These are phyloP conservation scores for Tupaia chinensis DNA, from an alignment of 2,113 vertebrate genomes.

Conservation along the genomic window DNA sequence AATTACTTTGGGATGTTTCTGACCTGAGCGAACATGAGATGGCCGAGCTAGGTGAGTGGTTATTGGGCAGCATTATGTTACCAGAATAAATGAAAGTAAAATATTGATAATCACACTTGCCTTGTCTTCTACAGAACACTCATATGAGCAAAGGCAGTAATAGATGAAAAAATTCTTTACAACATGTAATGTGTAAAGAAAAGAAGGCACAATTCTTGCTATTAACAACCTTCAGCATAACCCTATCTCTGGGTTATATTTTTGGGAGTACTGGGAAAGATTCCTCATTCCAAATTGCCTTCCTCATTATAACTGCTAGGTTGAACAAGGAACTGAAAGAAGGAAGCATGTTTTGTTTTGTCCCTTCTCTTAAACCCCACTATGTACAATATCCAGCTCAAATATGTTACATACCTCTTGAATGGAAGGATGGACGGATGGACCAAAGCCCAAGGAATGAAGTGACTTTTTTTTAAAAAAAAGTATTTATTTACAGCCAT, in stretches of 20 bases:
- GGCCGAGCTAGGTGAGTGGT: too few species aligned
- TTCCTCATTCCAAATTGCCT: not conserved
- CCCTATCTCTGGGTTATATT: not conserved
- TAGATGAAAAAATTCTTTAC: not conserved
- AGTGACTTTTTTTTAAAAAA: too few species aligned
- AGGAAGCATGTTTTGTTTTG: not conserved
- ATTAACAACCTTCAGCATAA: not conserved
- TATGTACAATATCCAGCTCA: not conserved
- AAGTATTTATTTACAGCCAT: not conserved
- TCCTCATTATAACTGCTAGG: not conserved
- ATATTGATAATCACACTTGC: too few species aligned
- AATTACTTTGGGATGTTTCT: not conserved
- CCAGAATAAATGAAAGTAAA: not conserved
- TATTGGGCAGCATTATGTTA: not conserved
- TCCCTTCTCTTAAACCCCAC: not conserved
- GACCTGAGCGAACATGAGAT: not conserved
- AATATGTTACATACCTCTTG: not conserved
- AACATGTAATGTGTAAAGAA: not conserved
- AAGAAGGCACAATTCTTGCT: not conserved
- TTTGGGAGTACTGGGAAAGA: not conserved
- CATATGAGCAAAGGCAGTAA: not conserved
- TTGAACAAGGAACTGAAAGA: not conserved
- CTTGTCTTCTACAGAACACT: not conserved
- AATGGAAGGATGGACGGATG: not conserved
- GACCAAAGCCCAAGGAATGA: too few species aligned